Evolutionary conservation across 2,888 invertebrate genomes (phyloP).

Genomic region (Pammene aurita): DNA sequence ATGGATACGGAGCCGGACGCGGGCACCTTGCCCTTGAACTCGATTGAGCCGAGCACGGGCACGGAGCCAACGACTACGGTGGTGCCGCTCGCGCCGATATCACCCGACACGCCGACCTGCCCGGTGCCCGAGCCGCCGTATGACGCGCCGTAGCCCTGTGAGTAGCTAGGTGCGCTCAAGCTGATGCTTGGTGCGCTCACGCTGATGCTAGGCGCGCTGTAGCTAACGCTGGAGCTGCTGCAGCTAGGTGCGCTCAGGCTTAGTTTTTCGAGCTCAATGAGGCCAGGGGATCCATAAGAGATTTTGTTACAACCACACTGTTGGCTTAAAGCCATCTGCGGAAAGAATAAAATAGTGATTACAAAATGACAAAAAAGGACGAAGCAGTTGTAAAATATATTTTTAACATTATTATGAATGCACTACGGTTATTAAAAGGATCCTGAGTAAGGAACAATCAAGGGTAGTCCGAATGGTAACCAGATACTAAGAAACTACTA

Average conservation of each 20-base stretch:
- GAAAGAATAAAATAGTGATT: not conserved
- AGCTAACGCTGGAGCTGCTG: too few species aligned
- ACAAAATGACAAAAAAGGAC: too few species aligned
- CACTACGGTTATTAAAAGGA: too few species aligned
- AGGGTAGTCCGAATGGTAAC: too few species aligned
- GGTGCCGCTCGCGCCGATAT: conserved; percentile 38
- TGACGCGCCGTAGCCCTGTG: not conserved
- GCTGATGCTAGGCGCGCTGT: not conserved
- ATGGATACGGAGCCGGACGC: conserved; percentile 26
- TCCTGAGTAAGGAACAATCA: too few species aligned
- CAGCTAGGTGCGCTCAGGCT: not conserved
- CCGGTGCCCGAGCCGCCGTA: conserved; percentile 32
- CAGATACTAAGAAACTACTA: not conserved
- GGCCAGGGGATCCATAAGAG: not conserved
- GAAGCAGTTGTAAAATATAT: too few species aligned
- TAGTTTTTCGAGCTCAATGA: not conserved
- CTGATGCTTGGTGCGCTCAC: not conserved
- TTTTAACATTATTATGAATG: too few species aligned
- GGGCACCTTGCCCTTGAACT: conserved; percentile 17
- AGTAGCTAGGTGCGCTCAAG: not conserved
- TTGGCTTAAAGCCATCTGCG: conserved; percentile 8
- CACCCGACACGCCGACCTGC: conserved; percentile 17
- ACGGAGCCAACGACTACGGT: conserved; percentile 42
- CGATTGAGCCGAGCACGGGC: conserved; percentile 31
- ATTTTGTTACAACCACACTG: conserved; percentile 23